Conservation (phyloP, 2,888 invertebrate genomes). For the Lamellibrachia satsuma region DNA sequence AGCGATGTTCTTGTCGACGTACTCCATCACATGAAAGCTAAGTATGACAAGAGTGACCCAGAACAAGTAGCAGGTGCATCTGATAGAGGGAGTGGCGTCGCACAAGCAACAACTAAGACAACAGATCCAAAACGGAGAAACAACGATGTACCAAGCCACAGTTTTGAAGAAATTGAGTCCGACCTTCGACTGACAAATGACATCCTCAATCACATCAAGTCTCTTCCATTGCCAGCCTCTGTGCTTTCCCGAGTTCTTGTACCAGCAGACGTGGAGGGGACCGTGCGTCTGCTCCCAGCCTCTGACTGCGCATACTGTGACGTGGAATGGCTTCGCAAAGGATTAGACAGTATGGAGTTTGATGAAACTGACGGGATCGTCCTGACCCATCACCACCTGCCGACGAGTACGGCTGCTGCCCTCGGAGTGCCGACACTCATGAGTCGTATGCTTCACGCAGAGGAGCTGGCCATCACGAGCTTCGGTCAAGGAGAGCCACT, state of each 20-base stretch:
- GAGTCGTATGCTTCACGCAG: constrained; percentile 48
- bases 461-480: constrained; percentile 41
- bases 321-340: constrained; percentile 43
- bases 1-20: constrained; percentile 35
- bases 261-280: neutral
- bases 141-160: neutral
- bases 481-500: constrained; percentile 55
- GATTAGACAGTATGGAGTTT: constrained; percentile 38
- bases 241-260: neutral
- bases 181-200: constrained; percentile 36
- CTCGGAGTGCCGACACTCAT: constrained; percentile 51
- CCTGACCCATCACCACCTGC: constrained; percentile 48
- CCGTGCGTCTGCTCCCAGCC: constrained; percentile 33
- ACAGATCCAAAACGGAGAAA: neutral
- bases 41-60: neutral
- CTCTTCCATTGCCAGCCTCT: neutral
- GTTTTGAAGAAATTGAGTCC: neutral
- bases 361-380: constrained; percentile 41
- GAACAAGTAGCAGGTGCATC: neutral
- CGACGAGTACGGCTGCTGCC: constrained; percentile 45
- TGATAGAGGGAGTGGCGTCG: neutral
- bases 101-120: neutral
- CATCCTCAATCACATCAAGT: constrained; percentile 38
- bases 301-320: constrained; percentile 45
- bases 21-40: constrained; percentile 31